Evolutionary conservation across 53 echinoderm and acorn worm species (phyloP).

Genomic region (Zoroaster sp.): DNA sequence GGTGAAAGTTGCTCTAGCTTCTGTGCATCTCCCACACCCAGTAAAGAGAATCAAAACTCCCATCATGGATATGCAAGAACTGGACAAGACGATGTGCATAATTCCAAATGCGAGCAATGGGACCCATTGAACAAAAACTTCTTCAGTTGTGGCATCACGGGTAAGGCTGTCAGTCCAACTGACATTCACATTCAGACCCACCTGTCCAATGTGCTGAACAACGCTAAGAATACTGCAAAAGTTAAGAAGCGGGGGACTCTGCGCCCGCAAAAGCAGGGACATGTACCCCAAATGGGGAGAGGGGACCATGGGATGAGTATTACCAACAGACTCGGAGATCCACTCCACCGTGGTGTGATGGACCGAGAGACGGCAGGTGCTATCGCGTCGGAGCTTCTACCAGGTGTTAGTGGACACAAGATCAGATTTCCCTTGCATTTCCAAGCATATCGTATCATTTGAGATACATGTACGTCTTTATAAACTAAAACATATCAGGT

Average conservation of each 20-base stretch:
- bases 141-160: conserved; percentile 25
- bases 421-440: conserved; percentile 64
- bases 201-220: conserved; percentile 3
- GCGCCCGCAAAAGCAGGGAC: conserved; percentile 48
- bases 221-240: not conserved
- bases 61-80: not conserved
- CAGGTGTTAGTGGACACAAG: conserved; percentile 89
- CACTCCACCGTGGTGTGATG: conserved; percentile 83
- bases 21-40: not conserved
- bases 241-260: conserved; percentile 20
- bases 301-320: conserved; percentile 12
- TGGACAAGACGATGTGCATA: not conserved
- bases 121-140: conserved; percentile 53
- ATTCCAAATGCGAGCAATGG: not conserved
- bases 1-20: not conserved
- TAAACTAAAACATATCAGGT: no score
- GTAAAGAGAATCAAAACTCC: not conserved
- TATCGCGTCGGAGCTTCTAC: conserved; percentile 83
- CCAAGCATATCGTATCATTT: conserved; percentile 16
- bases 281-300: not conserved
- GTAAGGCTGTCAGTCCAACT: conserved; percentile 35
- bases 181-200: not conserved
- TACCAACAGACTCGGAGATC: conserved; percentile 57
- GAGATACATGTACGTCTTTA: no score
- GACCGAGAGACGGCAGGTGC: conserved; percentile 86